Conservation (phyloP, 1,140 invertebrate species). For the Bactericera cockerelli region DNA sequence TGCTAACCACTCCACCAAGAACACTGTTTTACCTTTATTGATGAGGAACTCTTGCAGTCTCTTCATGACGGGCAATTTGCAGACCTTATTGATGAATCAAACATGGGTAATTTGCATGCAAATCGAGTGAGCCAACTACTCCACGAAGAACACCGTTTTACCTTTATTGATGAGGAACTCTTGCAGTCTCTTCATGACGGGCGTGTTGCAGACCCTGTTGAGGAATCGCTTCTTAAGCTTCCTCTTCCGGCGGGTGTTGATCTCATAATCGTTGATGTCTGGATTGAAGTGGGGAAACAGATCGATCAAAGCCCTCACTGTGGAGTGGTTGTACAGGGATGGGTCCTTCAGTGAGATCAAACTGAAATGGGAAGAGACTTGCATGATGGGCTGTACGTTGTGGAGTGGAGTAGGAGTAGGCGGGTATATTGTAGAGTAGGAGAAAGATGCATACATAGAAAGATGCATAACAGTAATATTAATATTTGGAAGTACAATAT, state of each 20-base stretch:
- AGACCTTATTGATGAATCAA: conserved; percentile 1
- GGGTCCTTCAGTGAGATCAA: neutral
- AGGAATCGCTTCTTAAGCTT: neutral
- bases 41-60: neutral
- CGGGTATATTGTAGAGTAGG: too few species aligned
- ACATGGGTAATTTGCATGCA: too few species aligned
- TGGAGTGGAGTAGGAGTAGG: too few species aligned
- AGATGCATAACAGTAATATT: too few species aligned
- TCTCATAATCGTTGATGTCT: neutral
- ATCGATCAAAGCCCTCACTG: neutral
- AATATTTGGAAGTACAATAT: too few species aligned
- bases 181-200: neutral
- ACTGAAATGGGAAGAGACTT: neutral
- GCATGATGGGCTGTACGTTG: too few species aligned
- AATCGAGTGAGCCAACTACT: too few species aligned
- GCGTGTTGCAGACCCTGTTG: neutral
- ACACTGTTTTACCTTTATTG: too few species aligned
- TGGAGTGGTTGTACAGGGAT: neutral
- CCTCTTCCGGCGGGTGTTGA: neutral
- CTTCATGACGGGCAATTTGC: neutral
- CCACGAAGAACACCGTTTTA: too few species aligned
- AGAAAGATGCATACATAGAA: too few species aligned
- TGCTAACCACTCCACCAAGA: too few species aligned
- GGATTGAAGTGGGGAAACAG: neutral
- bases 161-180: neutral